Percentiles rank a stretch among this genome's conserved stretches.
phyloP scores from a whole-genome alignment of 2,888 invertebrate species.

The Cryptophagus acutangulus region DNA sequence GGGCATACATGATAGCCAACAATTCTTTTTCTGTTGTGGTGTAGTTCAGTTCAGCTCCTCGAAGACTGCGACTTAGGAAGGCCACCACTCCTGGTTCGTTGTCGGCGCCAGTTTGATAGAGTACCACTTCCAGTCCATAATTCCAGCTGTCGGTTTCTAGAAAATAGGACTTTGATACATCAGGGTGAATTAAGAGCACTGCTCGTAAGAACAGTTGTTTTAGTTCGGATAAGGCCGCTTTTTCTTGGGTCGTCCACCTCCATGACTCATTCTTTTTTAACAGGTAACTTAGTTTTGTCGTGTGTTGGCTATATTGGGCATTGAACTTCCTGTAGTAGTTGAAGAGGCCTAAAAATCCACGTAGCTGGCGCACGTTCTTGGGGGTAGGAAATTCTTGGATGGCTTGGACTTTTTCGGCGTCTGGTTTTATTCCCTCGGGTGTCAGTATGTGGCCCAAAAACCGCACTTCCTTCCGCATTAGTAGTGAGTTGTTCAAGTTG shows the following conservation, averaged over 20 bases:
- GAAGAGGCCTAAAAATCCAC: slow-evolving; percentile 24
- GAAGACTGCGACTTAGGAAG: background rate
- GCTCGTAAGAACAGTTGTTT: slow-evolving; percentile 19
- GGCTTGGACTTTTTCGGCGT: slow-evolving; percentile 17
- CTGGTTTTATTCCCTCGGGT: slow-evolving; percentile 21
- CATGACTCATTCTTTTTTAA: slow-evolving; percentile 17
- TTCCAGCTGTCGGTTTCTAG: slow-evolving; percentile 33
- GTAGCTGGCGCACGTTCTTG: slow-evolving; percentile 19
- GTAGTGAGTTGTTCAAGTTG: background rate
- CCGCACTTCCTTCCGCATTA: slow-evolving; percentile 19
- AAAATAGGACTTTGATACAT: slow-evolving; percentile 30
- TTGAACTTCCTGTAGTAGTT: slow-evolving; percentile 23
- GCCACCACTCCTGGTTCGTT: slow-evolving; percentile 4
- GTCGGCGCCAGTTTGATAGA: slow-evolving; percentile 29
- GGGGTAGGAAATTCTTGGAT: slow-evolving; percentile 17
- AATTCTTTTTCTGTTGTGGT: background rate
- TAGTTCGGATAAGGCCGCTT: slow-evolving; percentile 22
- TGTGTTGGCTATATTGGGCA: slow-evolving; percentile 18
- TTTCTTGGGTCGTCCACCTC: slow-evolving; percentile 19
- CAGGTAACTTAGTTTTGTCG: slow-evolving; percentile 21
- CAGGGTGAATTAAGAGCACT: slow-evolving; percentile 31
- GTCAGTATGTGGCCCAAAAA: slow-evolving; percentile 23
- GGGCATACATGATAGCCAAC: background rate
- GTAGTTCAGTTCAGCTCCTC: slow-evolving; percentile 3
- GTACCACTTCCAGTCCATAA: slow-evolving; percentile 29